A percentile compares a stretch with the other conserved stretches of the same genome.
Evolutionary conservation across 2,888 invertebrate species (phyloP).

Genomic region (Lasioglossum morio): DNA sequence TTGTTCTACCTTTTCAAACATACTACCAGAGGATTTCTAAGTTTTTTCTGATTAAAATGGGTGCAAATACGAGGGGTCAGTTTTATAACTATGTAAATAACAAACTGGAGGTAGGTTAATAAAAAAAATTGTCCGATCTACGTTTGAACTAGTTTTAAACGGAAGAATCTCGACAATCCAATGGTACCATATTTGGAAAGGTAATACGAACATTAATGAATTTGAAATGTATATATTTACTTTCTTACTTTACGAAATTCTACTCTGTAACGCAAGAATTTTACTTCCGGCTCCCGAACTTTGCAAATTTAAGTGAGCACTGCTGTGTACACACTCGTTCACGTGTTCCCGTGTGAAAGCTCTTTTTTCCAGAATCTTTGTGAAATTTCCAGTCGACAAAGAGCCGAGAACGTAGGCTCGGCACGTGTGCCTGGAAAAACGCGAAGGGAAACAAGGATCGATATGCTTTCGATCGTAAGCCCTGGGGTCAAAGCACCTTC

Average conservation of each 20-base stretch:
- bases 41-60: not conserved
- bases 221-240: too few species aligned
- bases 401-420: not conserved
- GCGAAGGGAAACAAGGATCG: slow-evolving; percentile 58
- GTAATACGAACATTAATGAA: not conserved
- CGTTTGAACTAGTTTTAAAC: too few species aligned
- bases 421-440: slow-evolving; percentile 14
- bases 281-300: not conserved
- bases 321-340: not conserved
- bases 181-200: not conserved
- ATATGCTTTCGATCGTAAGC: slow-evolving; percentile 65
- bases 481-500: slow-evolving; percentile 67
- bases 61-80: not conserved
- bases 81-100: not conserved
- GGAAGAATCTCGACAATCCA: too few species aligned
- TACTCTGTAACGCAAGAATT: not conserved
- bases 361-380: not conserved
- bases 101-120: too few species aligned
- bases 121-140: too few species aligned
- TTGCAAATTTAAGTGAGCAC: not conserved
- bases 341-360: not conserved
- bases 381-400: not conserved
- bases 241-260: not conserved
- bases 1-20: too few species aligned
- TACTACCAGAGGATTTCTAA: not conserved